Evolutionary conservation across 2,797 vertebrate species (phyloP), one percentile per base, ranked within the genome.

Genomic region (Masticophis lateralis): DNA sequence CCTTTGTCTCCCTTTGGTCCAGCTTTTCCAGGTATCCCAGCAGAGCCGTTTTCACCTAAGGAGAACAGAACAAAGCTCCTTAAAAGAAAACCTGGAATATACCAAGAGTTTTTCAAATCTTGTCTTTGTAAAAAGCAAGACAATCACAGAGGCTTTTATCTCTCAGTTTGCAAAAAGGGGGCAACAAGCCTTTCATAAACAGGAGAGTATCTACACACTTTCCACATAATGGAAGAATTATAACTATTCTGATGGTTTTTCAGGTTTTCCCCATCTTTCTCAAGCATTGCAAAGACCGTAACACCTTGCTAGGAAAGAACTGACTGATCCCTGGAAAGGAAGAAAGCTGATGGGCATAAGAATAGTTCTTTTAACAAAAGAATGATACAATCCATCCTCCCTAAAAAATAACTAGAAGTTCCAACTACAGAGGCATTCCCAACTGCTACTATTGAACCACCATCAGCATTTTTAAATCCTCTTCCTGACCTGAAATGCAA

Each of bases 1-100:
- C 92, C 90, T 89, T 93, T 91, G 3, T 93, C 63, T 88, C 94
- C 94, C 51, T 93, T 90, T 57, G 92, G 91, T 47, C 91, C 91
- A 66, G 92, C 88, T 61, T 93, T 92, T 83, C 90, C 92, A 28
- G 14, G 22, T 83, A 55, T 11, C 27, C 92, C 94, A 20, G 22
- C 20, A 74, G 92, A 63, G 27, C 94, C 87, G 43, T 4, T 90
- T 27, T 63, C 79, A 27, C 94, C 94, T 91, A 88, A 69, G 20
- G 4, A 11, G 13, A 92, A 91, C 37, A 92, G 7, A 16, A 16
- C 51, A 86, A 55, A 83, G 47, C 14, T 20, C 1, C 37, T 60
- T 91, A 18, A 27, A 1, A 1, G 11, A 87, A 79, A 18, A 69
- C 4, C 43, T 55, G 43, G 13, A 51, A 20, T 22, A 86, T 2